Conservation (phyloP, 1,140 invertebrate genomes). For the Metopolophium dirhodum region DNA sequence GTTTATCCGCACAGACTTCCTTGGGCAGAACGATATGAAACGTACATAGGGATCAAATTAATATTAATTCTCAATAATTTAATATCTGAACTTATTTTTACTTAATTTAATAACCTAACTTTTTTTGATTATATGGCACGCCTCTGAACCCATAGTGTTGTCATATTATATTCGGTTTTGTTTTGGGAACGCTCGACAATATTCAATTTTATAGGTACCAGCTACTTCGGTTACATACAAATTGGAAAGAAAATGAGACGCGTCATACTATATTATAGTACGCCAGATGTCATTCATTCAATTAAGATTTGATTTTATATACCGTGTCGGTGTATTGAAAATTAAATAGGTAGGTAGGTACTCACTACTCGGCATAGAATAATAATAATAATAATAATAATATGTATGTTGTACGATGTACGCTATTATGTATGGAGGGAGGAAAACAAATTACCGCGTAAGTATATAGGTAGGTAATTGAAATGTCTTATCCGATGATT, state of each 20-base stretch:
- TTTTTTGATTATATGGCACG: neutral
- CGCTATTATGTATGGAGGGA: neutral
- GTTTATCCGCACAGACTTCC: too few species aligned
- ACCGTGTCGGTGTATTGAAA: neutral
- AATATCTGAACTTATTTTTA: neutral
- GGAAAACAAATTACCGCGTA: neutral
- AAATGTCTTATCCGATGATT: slow-evolving; percentile 7
- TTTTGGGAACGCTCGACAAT: neutral
- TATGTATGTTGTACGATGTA: neutral
- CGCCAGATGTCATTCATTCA: neutral
- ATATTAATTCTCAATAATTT: too few species aligned
- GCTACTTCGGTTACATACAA: neutral
- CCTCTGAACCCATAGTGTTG: neutral
- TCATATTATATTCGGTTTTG: neutral
- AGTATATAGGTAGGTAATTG: neutral
- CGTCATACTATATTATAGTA: neutral
- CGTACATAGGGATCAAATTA: too few species aligned
- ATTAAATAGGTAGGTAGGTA: neutral
- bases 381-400: neutral
- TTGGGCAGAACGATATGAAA: too few species aligned
- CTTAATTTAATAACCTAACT: too few species aligned
- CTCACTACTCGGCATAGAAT: neutral
- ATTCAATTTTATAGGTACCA: neutral
- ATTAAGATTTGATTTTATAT: neutral
- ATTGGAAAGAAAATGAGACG: neutral